Evolutionary conservation across 1,140 invertebrate species (phyloP), one percentile per base, ranked within the genome.

Genomic region (Panulirus ornatus): DNA sequence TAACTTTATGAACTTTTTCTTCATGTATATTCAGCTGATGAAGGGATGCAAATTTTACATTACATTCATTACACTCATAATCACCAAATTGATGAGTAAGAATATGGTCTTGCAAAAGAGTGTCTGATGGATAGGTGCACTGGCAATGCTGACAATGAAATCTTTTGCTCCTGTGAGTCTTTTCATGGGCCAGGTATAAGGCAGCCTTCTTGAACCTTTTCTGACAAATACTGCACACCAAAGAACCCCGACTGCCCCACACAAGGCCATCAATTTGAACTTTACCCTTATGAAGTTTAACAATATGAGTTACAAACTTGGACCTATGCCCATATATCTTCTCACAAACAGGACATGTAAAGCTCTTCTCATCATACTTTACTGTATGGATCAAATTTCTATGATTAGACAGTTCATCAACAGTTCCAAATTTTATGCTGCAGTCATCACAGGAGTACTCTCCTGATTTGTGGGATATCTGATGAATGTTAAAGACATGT

Each of bases 11-110:
- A 30, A 90, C 75, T 76, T 90, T 90, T 75, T 84, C 82, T 79
- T 81, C 76, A 54, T 90, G 88, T 8, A 79, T 78, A 27, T 42
- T 78, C 36, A 90, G 73, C 34, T 90, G 88, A 38, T 84, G 71
- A 30, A 63, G 54, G 16, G 88, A 90, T 22, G 88, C 73, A 90
- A 90, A 90, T 70, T 70, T 90, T 6, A 81, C 51, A 70, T 34
- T 76, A 79, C 88, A 90, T 16, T 84, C 83, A 47, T 19, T 44
- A 70, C 88, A 90, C 9, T 79, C 73, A 70, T 90, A 85, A 30
- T 90, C 88, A 27, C 88, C 88, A 90, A 84, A 90, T n/a, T 84
- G 82, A 44, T 90, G 88, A 19, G 88, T 85, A 2, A 90, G 40
- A 36, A 90, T 34, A 36, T 90, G 88, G 58, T 85, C 73, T 51